Percentiles rank a stretch among this genome's conserved stretches.
Conservation (phyloP, 2,888 invertebrate genomes). For the Eueremaeus valkanovi region DNA sequence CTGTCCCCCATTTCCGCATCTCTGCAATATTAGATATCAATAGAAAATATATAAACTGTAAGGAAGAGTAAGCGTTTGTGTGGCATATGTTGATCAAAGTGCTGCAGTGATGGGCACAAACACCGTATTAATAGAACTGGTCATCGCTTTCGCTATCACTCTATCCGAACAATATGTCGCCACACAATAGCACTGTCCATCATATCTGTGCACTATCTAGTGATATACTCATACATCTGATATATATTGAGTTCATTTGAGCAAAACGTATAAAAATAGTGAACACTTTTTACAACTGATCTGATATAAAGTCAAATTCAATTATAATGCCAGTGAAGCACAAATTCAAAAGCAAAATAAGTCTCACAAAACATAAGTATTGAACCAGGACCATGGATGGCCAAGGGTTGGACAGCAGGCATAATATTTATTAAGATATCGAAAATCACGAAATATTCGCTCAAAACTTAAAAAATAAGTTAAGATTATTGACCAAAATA, state of each 20-base stretch:
- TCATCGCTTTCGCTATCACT: not conserved
- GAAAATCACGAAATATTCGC: too few relatives aligned
- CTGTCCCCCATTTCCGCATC: too few relatives aligned
- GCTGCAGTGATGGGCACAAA: not conserved
- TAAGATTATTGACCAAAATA: too few relatives aligned
- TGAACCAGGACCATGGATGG: too few relatives aligned
- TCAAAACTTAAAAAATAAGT: too few relatives aligned
- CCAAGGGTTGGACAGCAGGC: too few relatives aligned
- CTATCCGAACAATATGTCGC: not conserved
- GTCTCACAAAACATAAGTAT: not conserved
- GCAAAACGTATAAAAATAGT: not conserved
- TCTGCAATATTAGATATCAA: too few relatives aligned
- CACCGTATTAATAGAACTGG: not conserved
- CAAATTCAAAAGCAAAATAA: not conserved
- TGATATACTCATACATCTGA: not conserved
- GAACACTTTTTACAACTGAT: not conserved
- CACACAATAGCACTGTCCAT: not conserved
- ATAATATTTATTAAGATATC: too few relatives aligned
- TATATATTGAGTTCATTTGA: not conserved
- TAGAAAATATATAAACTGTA: not conserved
- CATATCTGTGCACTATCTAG: not conserved
- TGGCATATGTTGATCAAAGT: not conserved
- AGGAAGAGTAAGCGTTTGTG: not conserved
- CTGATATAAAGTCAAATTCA: not conserved
- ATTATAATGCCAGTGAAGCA: not conserved